Percentiles rank a stretch among this genome's conserved stretches.
Conservation (phyloP, 2,888 invertebrate species). For the Hypena proboscidalis region DNA sequence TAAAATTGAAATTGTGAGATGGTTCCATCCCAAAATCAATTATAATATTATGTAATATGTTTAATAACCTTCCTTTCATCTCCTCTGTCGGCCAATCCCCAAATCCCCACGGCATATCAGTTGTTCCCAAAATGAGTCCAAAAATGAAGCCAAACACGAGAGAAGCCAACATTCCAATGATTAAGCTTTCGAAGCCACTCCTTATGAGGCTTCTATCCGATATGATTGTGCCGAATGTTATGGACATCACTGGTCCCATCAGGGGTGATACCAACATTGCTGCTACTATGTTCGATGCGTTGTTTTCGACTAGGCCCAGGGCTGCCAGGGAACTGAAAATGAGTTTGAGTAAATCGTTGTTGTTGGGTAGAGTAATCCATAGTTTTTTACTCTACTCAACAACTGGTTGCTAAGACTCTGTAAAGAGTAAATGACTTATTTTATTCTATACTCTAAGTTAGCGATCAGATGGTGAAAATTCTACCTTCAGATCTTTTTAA, state of each 20-base stretch:
- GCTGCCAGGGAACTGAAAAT: slow-evolving; percentile 91
- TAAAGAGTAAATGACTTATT: no score
- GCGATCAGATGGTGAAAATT: no score
- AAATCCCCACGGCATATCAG: slow-evolving; percentile 91
- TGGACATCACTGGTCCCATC: slow-evolving; percentile 95
- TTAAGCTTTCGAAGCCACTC: slow-evolving; percentile 89
- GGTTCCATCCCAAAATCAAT: no score
- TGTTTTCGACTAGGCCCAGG: slow-evolving; percentile 93
- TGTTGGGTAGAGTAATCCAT: no score
- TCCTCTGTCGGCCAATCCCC: slow-evolving; percentile 92
- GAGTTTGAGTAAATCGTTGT: not conserved
- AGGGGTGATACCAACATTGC: slow-evolving; percentile 91
- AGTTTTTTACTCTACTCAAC: no score
- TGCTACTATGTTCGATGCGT: slow-evolving; percentile 91
- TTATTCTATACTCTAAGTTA: no score
- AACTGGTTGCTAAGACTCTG: no score
- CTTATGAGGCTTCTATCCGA: slow-evolving; percentile 89
- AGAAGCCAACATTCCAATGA: slow-evolving; percentile 90
- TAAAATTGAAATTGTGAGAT: no score
- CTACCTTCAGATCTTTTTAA: no score
- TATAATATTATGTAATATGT: no score
- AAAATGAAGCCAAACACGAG: slow-evolving; percentile 92
- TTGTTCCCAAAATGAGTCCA: slow-evolving; percentile 90
- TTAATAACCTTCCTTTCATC: slow-evolving; percentile 88
- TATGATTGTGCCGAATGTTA: slow-evolving; percentile 93